Evolutionary conservation across 2,888 invertebrate genomes (phyloP), one percentile per base, ranked within the genome.

Genomic region (Neoitamus cyanurus): DNA sequence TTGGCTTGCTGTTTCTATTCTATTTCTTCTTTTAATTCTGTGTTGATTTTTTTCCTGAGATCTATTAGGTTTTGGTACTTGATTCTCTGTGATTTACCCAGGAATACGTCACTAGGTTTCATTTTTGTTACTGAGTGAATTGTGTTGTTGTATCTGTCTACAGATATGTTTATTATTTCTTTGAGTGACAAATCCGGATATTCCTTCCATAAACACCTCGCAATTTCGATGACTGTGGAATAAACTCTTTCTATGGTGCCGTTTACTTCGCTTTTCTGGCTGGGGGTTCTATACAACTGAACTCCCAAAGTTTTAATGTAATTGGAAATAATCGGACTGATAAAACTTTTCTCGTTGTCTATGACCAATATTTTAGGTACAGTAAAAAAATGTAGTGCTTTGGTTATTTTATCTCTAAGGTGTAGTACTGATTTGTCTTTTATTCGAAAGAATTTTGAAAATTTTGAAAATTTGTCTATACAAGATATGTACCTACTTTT

Each of bases 191-290:
- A n/a, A 15, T 72, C 72, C 7, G 72, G 31, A 31, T 72, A 34
- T 72, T 72, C 72, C 4, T 6, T 72, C 28, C 72, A 70, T 20
- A 80, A 25, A 31, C 84, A 84, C 15, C 84, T 28, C 30, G 42
- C 72, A 13, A 84, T 84, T 78, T 69, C 84, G 28, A 84, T 78
- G 11, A 82, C 73, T n/a, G 84, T 84, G 7, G 84, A 82, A 13
- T 84, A 73, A 20, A 82, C 84, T n/a, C 82, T 80, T 34, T 84
- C 84, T 25, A 84, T 48, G 28, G 82, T 82, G 1, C 82, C 84
- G 13, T 84, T 84, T 20, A 84, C 84, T 31, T 85, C 75, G 6
- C 75, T 75, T 37, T 75, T 37, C 20, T 75, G 75, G 15, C 3
- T 31, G 3, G 75, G 75, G 13, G 37, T 20, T 25, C 37, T 36